Percentiles rank a stretch among this genome's conserved stretches.
Evolutionary conservation across 2,888 invertebrate species (phyloP).

Genomic region (Microplitis deprimator): DNA sequence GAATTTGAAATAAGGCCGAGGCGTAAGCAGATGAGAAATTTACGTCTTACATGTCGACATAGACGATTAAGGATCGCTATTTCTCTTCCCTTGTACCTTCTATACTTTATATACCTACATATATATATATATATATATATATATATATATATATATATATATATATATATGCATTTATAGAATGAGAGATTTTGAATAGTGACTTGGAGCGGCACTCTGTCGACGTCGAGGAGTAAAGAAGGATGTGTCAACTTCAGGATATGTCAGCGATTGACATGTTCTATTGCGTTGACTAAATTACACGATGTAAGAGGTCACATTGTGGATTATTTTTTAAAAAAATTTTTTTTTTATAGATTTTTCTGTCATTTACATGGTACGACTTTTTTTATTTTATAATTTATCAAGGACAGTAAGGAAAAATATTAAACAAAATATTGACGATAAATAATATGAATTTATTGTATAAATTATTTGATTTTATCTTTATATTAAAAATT

Average conservation of each 20-base stretch:
- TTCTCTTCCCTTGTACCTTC: neutral
- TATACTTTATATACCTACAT: neutral
- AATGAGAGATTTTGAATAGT: conserved; percentile 5
- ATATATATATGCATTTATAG: neutral
- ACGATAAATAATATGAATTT: too few relatives aligned
- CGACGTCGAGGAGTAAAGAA: neutral
- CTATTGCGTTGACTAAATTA: conserved; percentile 10
- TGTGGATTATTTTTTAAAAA: neutral
- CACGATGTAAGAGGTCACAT: neutral
- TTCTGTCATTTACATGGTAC: neutral
- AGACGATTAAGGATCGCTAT: conserved; percentile 19
- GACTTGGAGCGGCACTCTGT: conserved; percentile 11
- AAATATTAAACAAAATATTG: too few relatives aligned
- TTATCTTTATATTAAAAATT: too few relatives aligned
- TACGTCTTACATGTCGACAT: neutral
- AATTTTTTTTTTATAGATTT: neutral
- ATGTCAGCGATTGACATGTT: conserved; percentile 5
- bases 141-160: neutral
- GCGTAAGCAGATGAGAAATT: conserved; percentile 1
- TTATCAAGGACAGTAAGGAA: too few relatives aligned
- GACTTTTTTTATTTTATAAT: too few relatives aligned
- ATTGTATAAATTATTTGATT: too few relatives aligned
- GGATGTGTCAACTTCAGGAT: conserved; percentile 16
- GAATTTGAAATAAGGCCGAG: conserved; percentile 21
- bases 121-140: neutral